Evolutionary conservation across 2,797 vertebrate species (phyloP).

Genomic region (Sphaeramia orbicularis): DNA sequence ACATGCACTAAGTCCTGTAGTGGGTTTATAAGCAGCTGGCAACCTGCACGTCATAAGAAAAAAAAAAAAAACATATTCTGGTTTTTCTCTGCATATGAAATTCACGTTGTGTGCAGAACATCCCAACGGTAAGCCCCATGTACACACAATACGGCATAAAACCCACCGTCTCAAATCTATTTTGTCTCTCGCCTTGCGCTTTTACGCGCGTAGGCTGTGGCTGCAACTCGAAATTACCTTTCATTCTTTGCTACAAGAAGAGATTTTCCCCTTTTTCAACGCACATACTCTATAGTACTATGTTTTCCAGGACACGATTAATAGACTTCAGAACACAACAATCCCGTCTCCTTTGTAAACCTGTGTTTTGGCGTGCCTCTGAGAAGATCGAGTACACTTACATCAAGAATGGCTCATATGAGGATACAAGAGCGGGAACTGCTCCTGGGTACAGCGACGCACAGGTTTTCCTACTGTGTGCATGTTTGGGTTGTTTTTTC

Average conservation of each 20-base stretch:
- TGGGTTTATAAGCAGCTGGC: neutral
- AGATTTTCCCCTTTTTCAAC: neutral
- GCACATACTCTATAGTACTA: neutral
- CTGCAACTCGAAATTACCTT: conserved; percentile 27
- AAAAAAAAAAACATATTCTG: neutral
- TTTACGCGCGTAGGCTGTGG: conserved; percentile 66
- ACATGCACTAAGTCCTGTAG: neutral
- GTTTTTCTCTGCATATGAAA: neutral
- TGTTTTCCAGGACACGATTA: accelerated
- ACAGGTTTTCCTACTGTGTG: neutral
- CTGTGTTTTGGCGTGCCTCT: neutral
- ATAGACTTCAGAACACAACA: neutral
- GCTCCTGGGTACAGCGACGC: conserved; percentile 3
- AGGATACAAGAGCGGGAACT: conserved; percentile 8
- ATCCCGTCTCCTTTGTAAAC: neutral
- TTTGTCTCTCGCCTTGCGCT: conserved; percentile 48
- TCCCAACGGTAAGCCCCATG: neutral
- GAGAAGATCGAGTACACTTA: neutral
- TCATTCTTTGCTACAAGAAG: neutral
- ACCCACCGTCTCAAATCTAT: conserved; percentile 13
- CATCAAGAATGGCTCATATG: conserved; percentile 12
- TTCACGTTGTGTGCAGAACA: conserved; percentile 27
- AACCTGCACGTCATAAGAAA: neutral
- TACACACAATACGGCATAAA: conserved; percentile 15
- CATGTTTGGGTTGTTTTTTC: neutral